Conservation (phyloP, 2,888 invertebrate genomes). For the Silvanus unidentatus region DNA sequence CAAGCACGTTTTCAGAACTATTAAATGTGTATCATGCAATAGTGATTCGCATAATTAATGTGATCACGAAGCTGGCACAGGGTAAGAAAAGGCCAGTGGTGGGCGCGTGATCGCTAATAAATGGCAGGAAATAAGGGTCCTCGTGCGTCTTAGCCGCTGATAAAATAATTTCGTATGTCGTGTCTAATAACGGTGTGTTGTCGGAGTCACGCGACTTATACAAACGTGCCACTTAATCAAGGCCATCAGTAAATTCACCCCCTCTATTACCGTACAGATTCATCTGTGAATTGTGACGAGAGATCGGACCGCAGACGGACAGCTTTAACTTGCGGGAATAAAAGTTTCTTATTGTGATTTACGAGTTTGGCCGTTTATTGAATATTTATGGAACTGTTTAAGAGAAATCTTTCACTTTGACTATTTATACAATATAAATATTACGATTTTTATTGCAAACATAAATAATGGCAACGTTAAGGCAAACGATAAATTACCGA, state of each 20-base stretch:
- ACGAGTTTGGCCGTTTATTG: no score
- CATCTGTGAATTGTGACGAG: not conserved
- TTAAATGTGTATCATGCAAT: conserved; percentile 37
- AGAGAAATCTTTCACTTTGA: no score
- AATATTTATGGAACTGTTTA: no score
- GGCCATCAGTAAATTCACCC: conserved; percentile 22
- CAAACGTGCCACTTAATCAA: conserved; percentile 41
- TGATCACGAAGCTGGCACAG: conserved; percentile 45
- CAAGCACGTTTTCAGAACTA: conserved; percentile 29
- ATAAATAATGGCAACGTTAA: conserved; percentile 28
- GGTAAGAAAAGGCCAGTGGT: conserved; percentile 45
- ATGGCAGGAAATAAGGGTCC: conserved; percentile 49
- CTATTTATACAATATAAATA: no score
- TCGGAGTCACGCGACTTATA: conserved; percentile 39
- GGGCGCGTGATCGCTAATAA: conserved; percentile 47
- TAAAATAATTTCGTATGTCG: conserved; percentile 49
- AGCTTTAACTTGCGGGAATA: no score
- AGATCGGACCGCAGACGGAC: no score
- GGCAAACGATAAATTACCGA: conserved; percentile 29
- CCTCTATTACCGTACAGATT: not conserved
- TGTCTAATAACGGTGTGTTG: conserved; percentile 45
- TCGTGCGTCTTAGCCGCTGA: conserved; percentile 46
- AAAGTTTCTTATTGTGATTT: no score
- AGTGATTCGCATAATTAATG: conserved; percentile 45
- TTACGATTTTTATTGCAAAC: conserved; percentile 19